phyloP scores from a whole-genome alignment of 2,113 vertebrate genomes.

The Podocnemis expansa region DNA sequence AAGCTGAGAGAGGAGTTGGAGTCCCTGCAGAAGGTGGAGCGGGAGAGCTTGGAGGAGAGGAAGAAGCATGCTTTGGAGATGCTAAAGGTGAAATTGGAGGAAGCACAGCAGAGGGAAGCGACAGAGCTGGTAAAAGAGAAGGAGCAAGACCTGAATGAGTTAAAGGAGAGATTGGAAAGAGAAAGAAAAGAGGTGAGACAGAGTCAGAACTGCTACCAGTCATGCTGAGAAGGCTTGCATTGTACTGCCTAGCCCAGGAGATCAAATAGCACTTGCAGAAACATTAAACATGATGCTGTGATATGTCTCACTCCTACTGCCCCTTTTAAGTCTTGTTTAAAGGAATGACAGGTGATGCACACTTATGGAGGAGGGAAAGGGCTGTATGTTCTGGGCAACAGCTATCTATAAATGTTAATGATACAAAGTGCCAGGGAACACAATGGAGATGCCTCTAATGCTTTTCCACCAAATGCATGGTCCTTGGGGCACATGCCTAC shows the following conservation, averaged over 20 bases:
- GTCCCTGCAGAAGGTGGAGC: constrained; percentile 53
- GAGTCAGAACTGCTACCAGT: background rate
- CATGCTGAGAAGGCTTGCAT: rapidly evolving
- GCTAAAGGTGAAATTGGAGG: constrained; percentile 77
- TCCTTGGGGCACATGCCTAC: background rate
- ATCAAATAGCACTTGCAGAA: rapidly evolving
- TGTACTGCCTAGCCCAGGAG: rapidly evolving
- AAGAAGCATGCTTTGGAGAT: constrained; percentile 63
- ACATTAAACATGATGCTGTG: rapidly evolving
- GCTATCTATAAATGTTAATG: background rate
- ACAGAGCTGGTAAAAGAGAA: constrained; percentile 66
- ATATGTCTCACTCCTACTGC: background rate
- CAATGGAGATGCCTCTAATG: background rate
- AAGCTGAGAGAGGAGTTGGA: constrained; percentile 73
- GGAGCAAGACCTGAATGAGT: constrained; percentile 70
- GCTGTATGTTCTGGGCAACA: background rate
- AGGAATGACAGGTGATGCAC: background rate
- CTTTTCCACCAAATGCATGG: background rate
- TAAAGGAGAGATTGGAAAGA: constrained; percentile 68
- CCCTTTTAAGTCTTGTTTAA: background rate
- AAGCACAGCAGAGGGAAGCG: constrained; percentile 67
- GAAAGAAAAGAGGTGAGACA: constrained; percentile 80
- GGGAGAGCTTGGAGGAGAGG: constrained; percentile 71
- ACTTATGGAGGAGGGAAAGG: background rate
- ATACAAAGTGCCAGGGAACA: background rate